phyloP scores from a whole-genome alignment of 2,888 invertebrate genomes.

The Zele albiditarsus region DNA sequence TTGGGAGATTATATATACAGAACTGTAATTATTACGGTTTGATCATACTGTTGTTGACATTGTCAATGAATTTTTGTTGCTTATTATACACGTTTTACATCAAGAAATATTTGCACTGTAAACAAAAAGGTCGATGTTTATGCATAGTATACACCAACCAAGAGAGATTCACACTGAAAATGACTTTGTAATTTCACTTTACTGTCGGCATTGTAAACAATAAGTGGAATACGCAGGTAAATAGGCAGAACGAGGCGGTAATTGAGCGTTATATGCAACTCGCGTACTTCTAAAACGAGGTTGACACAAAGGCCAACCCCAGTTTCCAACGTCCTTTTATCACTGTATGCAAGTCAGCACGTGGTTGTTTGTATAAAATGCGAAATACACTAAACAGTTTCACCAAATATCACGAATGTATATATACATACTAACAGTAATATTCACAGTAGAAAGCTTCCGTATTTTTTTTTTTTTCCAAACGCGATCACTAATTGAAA shows the following conservation, averaged over 20 bases:
- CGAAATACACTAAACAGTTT: conserved; percentile 22
- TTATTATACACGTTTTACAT: not conserved
- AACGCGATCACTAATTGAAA: not conserved
- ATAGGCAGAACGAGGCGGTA: conserved; percentile 47
- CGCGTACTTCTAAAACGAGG: conserved; percentile 41
- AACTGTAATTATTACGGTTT: too few relatives aligned
- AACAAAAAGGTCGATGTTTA: too few relatives aligned
- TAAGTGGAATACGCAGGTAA: conserved; percentile 34
- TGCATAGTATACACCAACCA: not conserved
- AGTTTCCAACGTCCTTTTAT: not conserved
- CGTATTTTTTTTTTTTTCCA: not conserved
- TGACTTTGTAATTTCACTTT: conserved; percentile 42
- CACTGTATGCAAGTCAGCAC: not conserved
- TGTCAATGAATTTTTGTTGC: too few relatives aligned
- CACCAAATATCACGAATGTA: conserved; percentile 2
- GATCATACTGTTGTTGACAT: too few relatives aligned
- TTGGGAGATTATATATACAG: too few relatives aligned
- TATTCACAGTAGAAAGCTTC: not conserved
- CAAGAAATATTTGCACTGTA: not conserved
- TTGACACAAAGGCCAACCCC: conserved; percentile 38
- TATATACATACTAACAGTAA: not conserved
- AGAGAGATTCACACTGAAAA: conserved; percentile 10
- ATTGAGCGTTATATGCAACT: conserved; percentile 48
- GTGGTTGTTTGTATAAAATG: conserved; percentile 29
- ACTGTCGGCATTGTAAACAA: conserved; percentile 18